Evolutionary conservation across 2,797 vertebrate genomes (phyloP), one percentile per base, ranked within the genome.

Genomic region (Alcedo atthis): DNA sequence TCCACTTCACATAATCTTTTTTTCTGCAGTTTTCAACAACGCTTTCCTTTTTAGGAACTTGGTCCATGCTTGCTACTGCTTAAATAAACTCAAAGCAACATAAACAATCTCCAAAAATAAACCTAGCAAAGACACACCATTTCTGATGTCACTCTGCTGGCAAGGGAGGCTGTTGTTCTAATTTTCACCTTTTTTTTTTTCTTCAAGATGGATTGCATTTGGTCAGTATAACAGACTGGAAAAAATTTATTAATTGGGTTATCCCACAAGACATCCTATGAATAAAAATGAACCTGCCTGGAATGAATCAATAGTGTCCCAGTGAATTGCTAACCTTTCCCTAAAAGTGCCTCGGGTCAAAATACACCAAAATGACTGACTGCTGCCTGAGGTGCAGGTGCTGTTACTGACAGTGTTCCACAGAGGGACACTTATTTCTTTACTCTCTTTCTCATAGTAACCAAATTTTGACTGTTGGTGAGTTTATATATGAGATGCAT

Each of bases 41-140:
- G 12, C 74, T 90, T 92, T 84, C 93, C 85, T 92, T 95, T 96
- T 93, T 71, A 87, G 93, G 94, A 90, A 95, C 87, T 81, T 43
- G 49, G 71, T 94, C 73, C 66, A 70, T 18, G 58, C 78, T 82
- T 92, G 89, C 87, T 63, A 92, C 78, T 87, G 53, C 81, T 86
- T 40, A 96, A 96, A 94, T 74, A 93, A 95, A 95, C 83, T 85
- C 66, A 75, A 76, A 95, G 77, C 67, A 73, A 90, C 15, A 69
- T 66, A 86, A 97, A 88, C 83, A 95, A 87, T 46, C 35, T 82
- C 48, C 79, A 71, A 85, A 95, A 94, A 71, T 90, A 90, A 93
- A 86, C 30, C 49, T 75, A 91, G 92, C 82, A 73, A 89, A 93
- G 87, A 85, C 94, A 78, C 42, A 74, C 21, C 40, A 54, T 73